phyloP scores from a whole-genome alignment of 2,888 invertebrate species.

The Boloria selene region DNA sequence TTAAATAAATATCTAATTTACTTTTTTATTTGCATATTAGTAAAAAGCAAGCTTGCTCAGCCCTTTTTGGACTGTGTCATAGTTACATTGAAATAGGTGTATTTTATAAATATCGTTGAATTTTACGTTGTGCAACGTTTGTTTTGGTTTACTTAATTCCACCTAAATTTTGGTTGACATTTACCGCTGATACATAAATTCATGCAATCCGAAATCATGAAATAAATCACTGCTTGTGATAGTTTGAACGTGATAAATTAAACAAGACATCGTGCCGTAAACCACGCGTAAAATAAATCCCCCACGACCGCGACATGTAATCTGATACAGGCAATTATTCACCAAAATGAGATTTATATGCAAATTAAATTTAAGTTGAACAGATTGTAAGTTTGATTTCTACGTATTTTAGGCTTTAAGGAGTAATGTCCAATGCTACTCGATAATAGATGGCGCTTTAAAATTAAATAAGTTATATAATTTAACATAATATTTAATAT shows the following conservation, averaged over 20 bases:
- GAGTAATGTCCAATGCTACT: conserved; percentile 12
- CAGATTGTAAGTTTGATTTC: conserved; percentile 40
- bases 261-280: conserved; percentile 45
- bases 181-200: conserved; percentile 30
- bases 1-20: no score
- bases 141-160: conserved; percentile 14
- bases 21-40: no score
- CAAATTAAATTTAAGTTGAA: conserved; percentile 48
- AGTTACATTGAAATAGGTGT: no score
- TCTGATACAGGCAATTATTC: conserved; percentile 51
- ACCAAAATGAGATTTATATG: conserved; percentile 53
- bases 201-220: conserved; percentile 35
- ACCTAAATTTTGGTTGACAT: conserved; percentile 31
- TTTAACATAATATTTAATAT: neutral
- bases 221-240: conserved; percentile 35
- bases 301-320: conserved; percentile 42
- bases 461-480: neutral
- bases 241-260: conserved; percentile 44
- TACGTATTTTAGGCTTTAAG: conserved; percentile 1
- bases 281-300: conserved; percentile 48
- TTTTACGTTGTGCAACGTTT: neutral
- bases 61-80: no score
- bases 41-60: no score
- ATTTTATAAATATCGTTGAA: no score
- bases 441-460: conserved; percentile 19